phyloP scores from a whole-genome alignment of 2,888 invertebrate genomes.

The Vandiemenella viatica region DNA sequence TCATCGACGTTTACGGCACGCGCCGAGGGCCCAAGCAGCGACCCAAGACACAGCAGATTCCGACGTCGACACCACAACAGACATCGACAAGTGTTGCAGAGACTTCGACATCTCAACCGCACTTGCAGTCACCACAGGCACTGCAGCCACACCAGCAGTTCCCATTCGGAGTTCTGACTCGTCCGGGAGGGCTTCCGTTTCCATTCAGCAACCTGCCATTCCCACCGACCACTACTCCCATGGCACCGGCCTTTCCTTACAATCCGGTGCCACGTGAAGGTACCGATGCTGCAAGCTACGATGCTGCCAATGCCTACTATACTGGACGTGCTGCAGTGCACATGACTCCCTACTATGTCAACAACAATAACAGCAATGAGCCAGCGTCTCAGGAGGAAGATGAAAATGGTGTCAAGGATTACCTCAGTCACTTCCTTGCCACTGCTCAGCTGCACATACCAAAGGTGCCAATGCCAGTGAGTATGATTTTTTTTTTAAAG shows the following conservation, averaged over 20 bases:
- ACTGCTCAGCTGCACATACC: not conserved
- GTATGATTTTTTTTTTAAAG: no score
- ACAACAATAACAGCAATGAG: not conserved
- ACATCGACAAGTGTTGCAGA: not conserved
- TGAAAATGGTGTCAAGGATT: not conserved
- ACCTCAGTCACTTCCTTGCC: not conserved
- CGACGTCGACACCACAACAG: not conserved
- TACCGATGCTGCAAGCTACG: not conserved
- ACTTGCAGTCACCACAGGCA: not conserved
- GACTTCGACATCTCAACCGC: not conserved
- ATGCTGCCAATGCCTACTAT: no score
- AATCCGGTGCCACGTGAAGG: not conserved
- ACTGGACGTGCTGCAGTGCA: no score
- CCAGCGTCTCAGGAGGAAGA: not conserved
- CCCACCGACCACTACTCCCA: not conserved
- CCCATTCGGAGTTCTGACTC: not conserved
- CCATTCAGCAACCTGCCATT: slow-evolving; percentile 3
- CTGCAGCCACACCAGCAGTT: not conserved
- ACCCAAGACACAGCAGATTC: slow-evolving; percentile 10
- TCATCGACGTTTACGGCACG: slow-evolving; percentile 84
- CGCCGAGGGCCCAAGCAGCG: slow-evolving; percentile 68
- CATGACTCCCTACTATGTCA: no score
- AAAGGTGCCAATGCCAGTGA: not conserved
- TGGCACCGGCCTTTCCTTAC: not conserved
- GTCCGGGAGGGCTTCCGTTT: slow-evolving; percentile 3